These are phyloP conservation scores for Heliconius hortense DNA, from an alignment of 2,888 invertebrate genomes.

Conservation along the genomic window DNA sequence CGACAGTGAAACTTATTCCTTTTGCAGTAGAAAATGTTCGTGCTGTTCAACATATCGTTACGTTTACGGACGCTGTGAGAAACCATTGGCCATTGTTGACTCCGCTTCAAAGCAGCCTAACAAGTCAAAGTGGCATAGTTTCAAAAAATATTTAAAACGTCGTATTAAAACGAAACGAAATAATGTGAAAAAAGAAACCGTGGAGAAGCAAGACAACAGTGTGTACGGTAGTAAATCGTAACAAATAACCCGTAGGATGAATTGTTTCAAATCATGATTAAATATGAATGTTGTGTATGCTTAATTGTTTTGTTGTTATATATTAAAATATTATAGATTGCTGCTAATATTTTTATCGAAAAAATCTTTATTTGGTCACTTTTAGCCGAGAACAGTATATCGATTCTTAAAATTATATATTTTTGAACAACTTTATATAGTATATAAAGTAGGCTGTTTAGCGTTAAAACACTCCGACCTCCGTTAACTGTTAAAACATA, in stretches of 20 bases:
- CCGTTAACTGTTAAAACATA: no score
- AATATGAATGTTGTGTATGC: neutral
- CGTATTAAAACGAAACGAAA: constrained; percentile 48
- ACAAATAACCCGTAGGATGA: constrained; percentile 1
- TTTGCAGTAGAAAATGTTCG: constrained; percentile 53
- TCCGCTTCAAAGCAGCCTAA: constrained; percentile 53
- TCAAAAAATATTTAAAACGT: constrained; percentile 54
- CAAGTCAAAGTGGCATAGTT: constrained; percentile 59
- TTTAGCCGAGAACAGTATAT: neutral
- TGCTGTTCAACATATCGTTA: constrained; percentile 51
- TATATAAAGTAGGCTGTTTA: neutral
- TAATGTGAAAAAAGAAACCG: constrained; percentile 38
- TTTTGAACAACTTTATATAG: neutral
- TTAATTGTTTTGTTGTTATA: neutral
- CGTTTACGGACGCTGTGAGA: constrained; percentile 47
- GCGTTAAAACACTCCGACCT: no score
- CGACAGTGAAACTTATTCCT: constrained; percentile 49
- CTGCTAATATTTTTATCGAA: neutral
- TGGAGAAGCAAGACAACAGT: constrained; percentile 39
- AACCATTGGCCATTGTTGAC: constrained; percentile 60
- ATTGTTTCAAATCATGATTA: neutral
- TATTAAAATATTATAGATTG: neutral
- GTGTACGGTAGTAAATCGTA: constrained; percentile 24
- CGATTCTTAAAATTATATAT: neutral
- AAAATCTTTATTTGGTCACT: neutral